Conservation (phyloP, 1,140 invertebrate species). For the Trichogramma pretiosum region DNA sequence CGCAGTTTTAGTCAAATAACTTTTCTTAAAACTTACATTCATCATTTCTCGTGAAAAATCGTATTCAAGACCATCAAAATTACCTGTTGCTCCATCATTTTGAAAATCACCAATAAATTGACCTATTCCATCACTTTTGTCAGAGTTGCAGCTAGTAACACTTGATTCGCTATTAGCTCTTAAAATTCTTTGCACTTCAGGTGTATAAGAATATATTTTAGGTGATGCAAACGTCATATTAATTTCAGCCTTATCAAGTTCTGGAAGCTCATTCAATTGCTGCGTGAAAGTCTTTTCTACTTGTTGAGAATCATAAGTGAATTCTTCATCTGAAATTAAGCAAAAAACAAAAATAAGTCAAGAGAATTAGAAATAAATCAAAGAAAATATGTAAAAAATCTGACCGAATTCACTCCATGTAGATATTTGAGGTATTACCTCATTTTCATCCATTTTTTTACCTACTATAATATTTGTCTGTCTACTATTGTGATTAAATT, state of each 20-base stretch:
- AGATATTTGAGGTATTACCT: neutral
- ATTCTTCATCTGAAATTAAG: neutral
- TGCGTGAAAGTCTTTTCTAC: slow-evolving; percentile 23
- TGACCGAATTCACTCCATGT: neutral
- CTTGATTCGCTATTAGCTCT: neutral
- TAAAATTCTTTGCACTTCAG: neutral
- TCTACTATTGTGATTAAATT: neutral
- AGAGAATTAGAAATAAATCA: neutral
- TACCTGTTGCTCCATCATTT: slow-evolving; percentile 68
- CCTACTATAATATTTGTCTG: neutral
- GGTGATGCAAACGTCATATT: slow-evolving; percentile 4
- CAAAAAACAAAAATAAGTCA: neutral
- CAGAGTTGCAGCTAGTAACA: slow-evolving; percentile 3
- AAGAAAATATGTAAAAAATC: neutral
- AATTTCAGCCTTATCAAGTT: slow-evolving; percentile 25
- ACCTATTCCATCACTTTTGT: slow-evolving; percentile 41
- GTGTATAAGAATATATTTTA: neutral
- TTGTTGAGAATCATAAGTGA: slow-evolving; percentile 4
- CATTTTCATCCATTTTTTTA: neutral
- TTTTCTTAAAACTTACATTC: slow-evolving; percentile 35
- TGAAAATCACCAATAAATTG: slow-evolving; percentile 60
- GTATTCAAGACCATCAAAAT: slow-evolving; percentile 66
- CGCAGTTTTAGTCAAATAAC: too few species aligned
- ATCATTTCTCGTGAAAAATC: slow-evolving; percentile 62
- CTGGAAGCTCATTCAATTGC: slow-evolving; percentile 27